Base-by-base conservation (phyloP, 2,797 vertebrate species). In the Brotula barbata region DNA sequence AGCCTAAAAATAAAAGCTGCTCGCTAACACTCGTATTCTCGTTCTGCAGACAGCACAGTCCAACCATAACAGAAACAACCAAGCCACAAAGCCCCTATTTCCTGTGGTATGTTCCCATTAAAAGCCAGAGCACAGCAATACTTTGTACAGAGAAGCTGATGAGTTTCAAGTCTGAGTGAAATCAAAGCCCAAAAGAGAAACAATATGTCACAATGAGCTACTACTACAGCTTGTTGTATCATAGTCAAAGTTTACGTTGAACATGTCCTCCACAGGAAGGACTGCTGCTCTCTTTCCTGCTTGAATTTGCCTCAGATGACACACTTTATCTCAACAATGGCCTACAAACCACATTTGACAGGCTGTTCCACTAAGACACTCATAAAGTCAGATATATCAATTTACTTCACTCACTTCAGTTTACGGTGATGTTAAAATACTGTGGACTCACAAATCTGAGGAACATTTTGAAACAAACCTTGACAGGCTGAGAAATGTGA, bases 1-100 rank as follows among this genome's bases (percentile, higher is more conserved):
- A 79, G 71, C 42, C 66, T 65, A 77, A 80, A 69, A 88, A 88
- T 85, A 78, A 81, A 83, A 56, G 63, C 69, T 67, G 58, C 43
- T 43, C 25, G 52, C 40, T 61, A 51, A 43, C 42, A 56, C 11
- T 73, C 68, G 41, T 75, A 63, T 73, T 62, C 40, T 50, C 12
- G 44, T 68, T 66, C 48, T 77, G 54, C 66, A 71, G 64, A 71
- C 28, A 71, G 44, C 63, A 61, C 28, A 58, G 19, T 41, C 64
- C 65, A 71, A 64, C 37, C 59, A 73, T 68, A 80, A 85, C 61
- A 86, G 28, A 73, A 36, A 1, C 19, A 61, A 10, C 45, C 9
- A 15, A 31, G 23, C 63, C 57, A 80, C 71, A 68, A 57, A 68
- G 25, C 14, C 34, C 56, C 52, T 6, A 7, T 83, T 72, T 72